Conservation (phyloP, 1,140 invertebrate genomes). For the Drosophila kanapiae region DNA sequence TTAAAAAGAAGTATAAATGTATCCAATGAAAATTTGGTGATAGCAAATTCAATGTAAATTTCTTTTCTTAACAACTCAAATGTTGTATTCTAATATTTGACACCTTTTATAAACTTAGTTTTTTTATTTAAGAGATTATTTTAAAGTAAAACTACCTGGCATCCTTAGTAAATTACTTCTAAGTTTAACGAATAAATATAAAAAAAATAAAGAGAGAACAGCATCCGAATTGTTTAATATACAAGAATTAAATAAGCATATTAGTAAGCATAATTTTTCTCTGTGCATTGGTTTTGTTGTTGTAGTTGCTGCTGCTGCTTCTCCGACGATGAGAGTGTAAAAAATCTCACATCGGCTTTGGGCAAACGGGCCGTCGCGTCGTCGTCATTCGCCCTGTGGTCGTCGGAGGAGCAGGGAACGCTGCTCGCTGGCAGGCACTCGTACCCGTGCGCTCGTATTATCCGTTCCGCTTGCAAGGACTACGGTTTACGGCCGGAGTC, state of each 20-base stretch:
- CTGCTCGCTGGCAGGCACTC: conserved; percentile 27
- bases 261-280: neutral
- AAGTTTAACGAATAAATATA: too few species aligned
- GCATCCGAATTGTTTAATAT: neutral
- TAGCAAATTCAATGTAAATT: too few species aligned
- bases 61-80: too few species aligned
- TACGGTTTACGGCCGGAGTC: conserved; percentile 1
- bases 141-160: too few species aligned
- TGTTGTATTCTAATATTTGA: too few species aligned
- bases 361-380: conserved; percentile 1
- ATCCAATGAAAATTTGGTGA: too few species aligned
- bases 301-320: neutral
- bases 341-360: conserved; percentile 35
- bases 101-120: too few species aligned
- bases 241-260: neutral
- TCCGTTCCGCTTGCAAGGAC: conserved; percentile 31
- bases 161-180: too few species aligned
- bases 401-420: conserved; percentile 21
- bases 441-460: conserved; percentile 16
- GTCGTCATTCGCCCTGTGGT: conserved; percentile 28
- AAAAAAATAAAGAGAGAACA: neutral
- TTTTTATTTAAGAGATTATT: too few species aligned
- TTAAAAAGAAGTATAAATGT: too few species aligned
- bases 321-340: conserved; percentile 27
- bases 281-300: neutral